Evolutionary conservation across 2,113 vertebrate species (phyloP), one percentile per base, ranked within the genome.

Genomic region (Sander lucioperca): DNA sequence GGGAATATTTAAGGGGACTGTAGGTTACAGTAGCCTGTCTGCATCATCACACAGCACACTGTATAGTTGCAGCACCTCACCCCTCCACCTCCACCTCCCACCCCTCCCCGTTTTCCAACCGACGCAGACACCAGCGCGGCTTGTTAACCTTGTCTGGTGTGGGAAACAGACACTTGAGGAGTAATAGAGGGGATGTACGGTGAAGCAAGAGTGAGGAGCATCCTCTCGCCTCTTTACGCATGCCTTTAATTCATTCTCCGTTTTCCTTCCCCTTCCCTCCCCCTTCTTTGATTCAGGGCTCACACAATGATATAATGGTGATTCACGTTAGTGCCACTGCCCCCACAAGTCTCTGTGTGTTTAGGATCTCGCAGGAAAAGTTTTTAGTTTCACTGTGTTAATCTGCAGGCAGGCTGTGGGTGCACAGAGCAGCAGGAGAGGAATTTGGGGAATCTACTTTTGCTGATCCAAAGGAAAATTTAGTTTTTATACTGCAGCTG

Each of bases 71-170:
- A 88, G 84, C 87, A 80, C 82, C 91, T 85, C 79, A 70, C 69
- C 80, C 84, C 85, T 48, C 85, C 81, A 79, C 82, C 88, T 62
- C 74, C 59, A 79, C 82, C 88, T 62, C 74, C 59, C 72, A 59
- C 86, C 77, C 74, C 61, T 62, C 88, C 84, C 77, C 66, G 74
- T 84, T 84, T 87, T 85, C 83, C 84, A 84, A 80, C 87, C 86
- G 90, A 83, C 85, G 89, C 90, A 94, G 94, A 93, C 93, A 92
- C 85, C 80, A 87, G 90, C 88, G 85, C 88, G 86, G 90, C 92
- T 94, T 92, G 91, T 95, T 95, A 95, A 95, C 94, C 94, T 94
- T 93, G 94, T 90, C 93, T 92, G 89, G 85, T 91, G 89, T 89
- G 89, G 91, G 89, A 91, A 94, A 76, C 88, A 91, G 90, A 93